These are phyloP conservation scores for Oegoconia quadripuncta DNA, from an alignment of 2,888 invertebrate genomes.

Conservation along the genomic window DNA sequence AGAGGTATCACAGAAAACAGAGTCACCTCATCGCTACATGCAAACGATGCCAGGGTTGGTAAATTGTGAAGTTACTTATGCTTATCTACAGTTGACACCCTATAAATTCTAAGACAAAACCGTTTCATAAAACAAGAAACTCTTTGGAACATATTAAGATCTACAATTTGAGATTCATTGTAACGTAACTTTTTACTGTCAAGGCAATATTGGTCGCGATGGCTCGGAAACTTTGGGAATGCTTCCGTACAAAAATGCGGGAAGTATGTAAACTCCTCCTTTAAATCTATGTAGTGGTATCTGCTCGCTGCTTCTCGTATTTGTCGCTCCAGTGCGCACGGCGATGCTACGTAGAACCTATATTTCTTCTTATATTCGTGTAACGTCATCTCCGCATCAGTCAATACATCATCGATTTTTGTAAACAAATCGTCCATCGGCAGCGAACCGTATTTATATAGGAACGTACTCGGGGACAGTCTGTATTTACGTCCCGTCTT, in stretches of 20 bases:
- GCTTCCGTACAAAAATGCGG: constrained; percentile 89
- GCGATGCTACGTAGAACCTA: constrained; percentile 84
- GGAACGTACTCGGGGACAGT: constrained; percentile 81
- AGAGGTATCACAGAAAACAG: no score
- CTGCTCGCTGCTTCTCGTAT: constrained; percentile 65
- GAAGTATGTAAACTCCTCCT: constrained; percentile 81
- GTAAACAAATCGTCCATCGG: constrained; percentile 75
- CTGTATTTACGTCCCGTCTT: constrained; percentile 81
- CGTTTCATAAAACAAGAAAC: constrained; percentile 62
- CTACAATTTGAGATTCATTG: constrained; percentile 54
- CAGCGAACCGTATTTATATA: constrained; percentile 85
- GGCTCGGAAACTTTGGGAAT: constrained; percentile 77
- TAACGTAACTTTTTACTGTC: constrained; percentile 27
- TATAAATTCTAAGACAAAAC: constrained; percentile 67
- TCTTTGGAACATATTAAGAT: constrained; percentile 61
- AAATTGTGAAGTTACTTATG: not conserved
- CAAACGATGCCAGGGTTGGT: no score
- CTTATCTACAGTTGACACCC: constrained; percentile 37
- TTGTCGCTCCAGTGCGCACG: constrained; percentile 81
- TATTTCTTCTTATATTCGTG: constrained; percentile 77
- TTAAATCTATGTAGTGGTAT: constrained; percentile 65
- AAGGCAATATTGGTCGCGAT: constrained; percentile 50
- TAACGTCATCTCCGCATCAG: constrained; percentile 78
- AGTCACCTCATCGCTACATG: no score
- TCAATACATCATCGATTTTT: constrained; percentile 77